These are phyloP conservation scores for Aphodius granarius DNA, from an alignment of 2,888 invertebrate genomes.

Conservation along the genomic window DNA sequence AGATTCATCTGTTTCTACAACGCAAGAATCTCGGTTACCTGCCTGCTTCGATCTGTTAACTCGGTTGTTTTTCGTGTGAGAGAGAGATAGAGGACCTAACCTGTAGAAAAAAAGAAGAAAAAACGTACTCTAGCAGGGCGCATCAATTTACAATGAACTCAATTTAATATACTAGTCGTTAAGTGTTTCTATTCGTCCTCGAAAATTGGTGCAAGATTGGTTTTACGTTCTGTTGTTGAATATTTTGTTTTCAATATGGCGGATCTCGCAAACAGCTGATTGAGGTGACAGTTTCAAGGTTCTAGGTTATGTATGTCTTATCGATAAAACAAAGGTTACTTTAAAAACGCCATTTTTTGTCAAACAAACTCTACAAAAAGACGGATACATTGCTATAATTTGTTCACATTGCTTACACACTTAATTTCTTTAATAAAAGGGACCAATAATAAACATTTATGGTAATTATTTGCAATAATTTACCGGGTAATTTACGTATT, in stretches of 20 bases:
- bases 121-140: background rate
- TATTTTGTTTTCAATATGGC: background rate
- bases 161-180: background rate
- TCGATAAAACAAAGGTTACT: too few species aligned
- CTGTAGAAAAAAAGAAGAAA: background rate
- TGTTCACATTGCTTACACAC: background rate
- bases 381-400: background rate
- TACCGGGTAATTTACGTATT: background rate
- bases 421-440: background rate
- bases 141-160: background rate
- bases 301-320: too few species aligned
- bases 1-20: slow-evolving; percentile 83
- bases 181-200: background rate
- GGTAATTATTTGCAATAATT: background rate
- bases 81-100: background rate
- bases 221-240: background rate
- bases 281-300: too few species aligned
- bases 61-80: background rate
- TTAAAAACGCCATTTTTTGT: too few species aligned
- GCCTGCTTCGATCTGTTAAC: slow-evolving; percentile 51
- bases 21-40: slow-evolving; percentile 69
- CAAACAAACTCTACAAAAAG: too few species aligned
- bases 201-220: background rate
- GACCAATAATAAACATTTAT: slow-evolving; percentile 5
- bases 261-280: too few species aligned